A percentile compares a stretch with the other conserved stretches of the same genome.
phyloP scores from a whole-genome alignment of 1,140 invertebrate genomes.

The Himalopsyche phryganea region DNA sequence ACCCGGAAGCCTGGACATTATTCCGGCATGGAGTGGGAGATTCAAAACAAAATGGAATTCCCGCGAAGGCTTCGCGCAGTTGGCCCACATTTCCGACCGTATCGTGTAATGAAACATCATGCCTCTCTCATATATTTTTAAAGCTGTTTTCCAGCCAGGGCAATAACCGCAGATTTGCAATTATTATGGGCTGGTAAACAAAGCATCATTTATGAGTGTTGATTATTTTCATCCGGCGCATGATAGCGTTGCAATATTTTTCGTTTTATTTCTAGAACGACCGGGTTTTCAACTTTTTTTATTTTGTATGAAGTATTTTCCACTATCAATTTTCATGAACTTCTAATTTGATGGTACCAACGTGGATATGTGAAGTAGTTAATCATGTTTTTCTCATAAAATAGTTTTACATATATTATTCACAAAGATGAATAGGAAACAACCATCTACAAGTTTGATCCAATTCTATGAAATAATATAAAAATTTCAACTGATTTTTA shows the following conservation, averaged over 20 bases:
- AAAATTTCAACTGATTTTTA: too few relatives aligned
- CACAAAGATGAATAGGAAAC: too few relatives aligned
- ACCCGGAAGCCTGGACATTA: slow-evolving; percentile 14
- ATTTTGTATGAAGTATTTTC: too few relatives aligned
- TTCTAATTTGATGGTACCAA: too few relatives aligned
- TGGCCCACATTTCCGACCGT: background rate
- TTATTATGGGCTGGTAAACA: slow-evolving; percentile 28
- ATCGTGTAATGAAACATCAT: slow-evolving; percentile 19
- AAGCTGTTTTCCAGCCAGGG: slow-evolving; percentile 10
- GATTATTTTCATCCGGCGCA: slow-evolving; percentile 15
- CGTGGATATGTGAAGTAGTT: too few relatives aligned
- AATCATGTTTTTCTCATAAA: too few relatives aligned
- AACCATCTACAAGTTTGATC: too few relatives aligned
- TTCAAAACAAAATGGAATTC: slow-evolving; percentile 32
- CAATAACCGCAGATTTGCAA: slow-evolving; percentile 34
- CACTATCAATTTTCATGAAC: too few relatives aligned
- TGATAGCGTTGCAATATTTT: too few relatives aligned
- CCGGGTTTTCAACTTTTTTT: too few relatives aligned
- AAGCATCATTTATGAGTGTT: slow-evolving; percentile 21
- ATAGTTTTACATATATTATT: too few relatives aligned
- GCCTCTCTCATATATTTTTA: slow-evolving; percentile 32
- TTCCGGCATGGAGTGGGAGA: slow-evolving; percentile 2
- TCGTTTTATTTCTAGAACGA: background rate
- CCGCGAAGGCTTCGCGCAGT: background rate
- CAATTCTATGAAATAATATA: too few relatives aligned